phyloP scores from a whole-genome alignment of 2,888 invertebrate species.

The Sisyra terminalis region DNA sequence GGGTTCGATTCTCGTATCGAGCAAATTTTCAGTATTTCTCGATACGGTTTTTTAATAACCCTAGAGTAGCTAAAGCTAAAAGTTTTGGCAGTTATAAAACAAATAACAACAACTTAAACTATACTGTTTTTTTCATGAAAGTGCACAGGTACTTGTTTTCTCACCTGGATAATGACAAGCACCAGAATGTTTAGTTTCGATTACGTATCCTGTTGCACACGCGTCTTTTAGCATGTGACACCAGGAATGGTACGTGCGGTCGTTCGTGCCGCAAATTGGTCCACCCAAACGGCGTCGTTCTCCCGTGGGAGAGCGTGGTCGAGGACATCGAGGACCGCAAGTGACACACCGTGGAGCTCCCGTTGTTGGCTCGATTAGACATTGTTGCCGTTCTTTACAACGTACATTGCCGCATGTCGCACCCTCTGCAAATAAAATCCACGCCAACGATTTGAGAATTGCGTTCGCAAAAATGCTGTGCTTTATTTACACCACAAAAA shows the following conservation, averaged over 20 bases:
- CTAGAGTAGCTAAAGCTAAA: too few relatives aligned
- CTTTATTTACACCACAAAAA: neutral
- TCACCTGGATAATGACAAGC: constrained; percentile 26
- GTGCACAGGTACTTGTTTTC: neutral
- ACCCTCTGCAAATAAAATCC: constrained; percentile 32
- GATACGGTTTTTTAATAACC: too few relatives aligned
- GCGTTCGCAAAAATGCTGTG: neutral
- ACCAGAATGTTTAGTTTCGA: constrained; percentile 51
- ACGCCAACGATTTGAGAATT: neutral
- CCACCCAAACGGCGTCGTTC: constrained; percentile 18
- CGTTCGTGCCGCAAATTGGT: constrained; percentile 54
- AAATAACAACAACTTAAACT: too few relatives aligned
- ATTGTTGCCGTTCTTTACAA: constrained; percentile 50
- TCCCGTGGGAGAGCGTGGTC: constrained; percentile 23
- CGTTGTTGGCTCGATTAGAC: constrained; percentile 44
- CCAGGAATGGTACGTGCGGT: constrained; percentile 58
- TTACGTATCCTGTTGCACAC: constrained; percentile 53
- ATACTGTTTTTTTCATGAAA: too few relatives aligned
- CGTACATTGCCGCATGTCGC: constrained; percentile 48
- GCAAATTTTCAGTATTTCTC: too few relatives aligned
- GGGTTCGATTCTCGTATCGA: too few relatives aligned
- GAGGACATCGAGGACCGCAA: constrained; percentile 44
- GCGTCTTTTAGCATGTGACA: constrained; percentile 64
- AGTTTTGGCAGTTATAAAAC: too few relatives aligned
- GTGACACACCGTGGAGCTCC: constrained; percentile 54